These are phyloP conservation scores for Malacosoma neustria DNA, from an alignment of 2,888 invertebrate species.

Conservation along the genomic window DNA sequence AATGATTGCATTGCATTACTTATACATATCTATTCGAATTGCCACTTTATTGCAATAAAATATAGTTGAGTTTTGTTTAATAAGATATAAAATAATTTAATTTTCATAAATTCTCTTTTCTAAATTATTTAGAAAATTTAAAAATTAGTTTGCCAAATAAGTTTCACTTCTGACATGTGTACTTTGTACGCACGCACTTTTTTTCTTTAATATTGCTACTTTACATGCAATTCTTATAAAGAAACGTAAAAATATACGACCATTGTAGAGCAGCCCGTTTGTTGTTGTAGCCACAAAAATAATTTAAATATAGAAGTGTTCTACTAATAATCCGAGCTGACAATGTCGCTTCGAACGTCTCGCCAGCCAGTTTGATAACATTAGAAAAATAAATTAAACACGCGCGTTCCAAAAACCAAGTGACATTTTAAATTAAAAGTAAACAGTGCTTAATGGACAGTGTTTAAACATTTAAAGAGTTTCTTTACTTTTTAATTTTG, in stretches of 20 bases:
- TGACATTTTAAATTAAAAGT: slow-evolving; percentile 10
- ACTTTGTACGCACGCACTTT: too few species aligned
- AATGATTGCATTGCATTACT: too few species aligned
- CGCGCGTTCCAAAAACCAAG: slow-evolving; percentile 15
- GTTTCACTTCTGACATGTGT: too few species aligned
- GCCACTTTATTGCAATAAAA: too few species aligned
- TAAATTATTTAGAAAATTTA: too few species aligned
- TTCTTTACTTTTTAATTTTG: not conserved
- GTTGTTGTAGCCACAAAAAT: slow-evolving; percentile 26
- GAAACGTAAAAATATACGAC: slow-evolving; percentile 6
- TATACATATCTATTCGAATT: too few species aligned
- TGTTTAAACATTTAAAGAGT: not conserved
- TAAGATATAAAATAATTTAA: too few species aligned
- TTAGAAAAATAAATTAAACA: slow-evolving; percentile 22
- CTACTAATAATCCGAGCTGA: slow-evolving; percentile 52
- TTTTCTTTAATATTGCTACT: too few species aligned
- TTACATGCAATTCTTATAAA: too few species aligned
- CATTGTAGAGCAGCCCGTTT: slow-evolving; percentile 33
- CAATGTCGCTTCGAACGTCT: slow-evolving; percentile 56
- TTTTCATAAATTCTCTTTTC: too few species aligned
- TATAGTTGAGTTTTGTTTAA: too few species aligned
- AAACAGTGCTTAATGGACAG: slow-evolving; percentile 6
- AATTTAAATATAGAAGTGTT: slow-evolving; percentile 33
- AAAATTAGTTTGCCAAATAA: too few species aligned
- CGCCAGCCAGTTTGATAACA: slow-evolving; percentile 32